phyloP scores from a whole-genome alignment of 2,113 vertebrate species.

The Pseudonaja textilis region DNA sequence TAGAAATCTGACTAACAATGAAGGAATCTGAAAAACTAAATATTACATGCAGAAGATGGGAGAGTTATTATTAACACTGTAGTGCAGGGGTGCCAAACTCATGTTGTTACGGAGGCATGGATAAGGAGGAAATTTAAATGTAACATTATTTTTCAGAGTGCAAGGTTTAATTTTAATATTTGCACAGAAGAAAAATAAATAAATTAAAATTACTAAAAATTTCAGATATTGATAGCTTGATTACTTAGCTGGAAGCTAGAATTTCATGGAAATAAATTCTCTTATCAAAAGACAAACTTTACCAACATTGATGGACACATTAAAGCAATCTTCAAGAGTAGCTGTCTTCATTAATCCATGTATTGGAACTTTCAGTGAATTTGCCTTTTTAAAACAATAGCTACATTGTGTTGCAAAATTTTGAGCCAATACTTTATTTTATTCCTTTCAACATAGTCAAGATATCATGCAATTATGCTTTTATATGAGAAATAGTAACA shows the following conservation, averaged over 20 bases:
- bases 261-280: background rate
- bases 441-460: too few relatives aligned
- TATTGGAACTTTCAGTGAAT: background rate
- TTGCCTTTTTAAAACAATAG: constrained; percentile 1
- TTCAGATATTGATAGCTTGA: background rate
- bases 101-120: too few relatives aligned
- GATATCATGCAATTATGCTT: background rate
- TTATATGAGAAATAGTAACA: background rate
- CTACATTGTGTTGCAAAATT: constrained; percentile 19
- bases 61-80: background rate
- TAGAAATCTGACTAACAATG: background rate
- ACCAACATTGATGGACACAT: background rate
- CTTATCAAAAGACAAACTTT: background rate
- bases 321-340: background rate
- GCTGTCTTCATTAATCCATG: background rate
- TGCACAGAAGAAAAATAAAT: background rate
- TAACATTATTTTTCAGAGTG: background rate
- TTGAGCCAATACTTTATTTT: constrained; percentile 21
- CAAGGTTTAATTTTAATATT: background rate
- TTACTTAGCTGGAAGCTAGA: background rate
- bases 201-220: background rate
- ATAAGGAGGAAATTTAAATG: background rate
- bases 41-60: background rate
- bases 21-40: background rate
- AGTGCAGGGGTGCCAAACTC: background rate